These are phyloP conservation scores for Archivesica marissinica DNA, from an alignment of 1,140 invertebrate species.

Conservation along the genomic window DNA sequence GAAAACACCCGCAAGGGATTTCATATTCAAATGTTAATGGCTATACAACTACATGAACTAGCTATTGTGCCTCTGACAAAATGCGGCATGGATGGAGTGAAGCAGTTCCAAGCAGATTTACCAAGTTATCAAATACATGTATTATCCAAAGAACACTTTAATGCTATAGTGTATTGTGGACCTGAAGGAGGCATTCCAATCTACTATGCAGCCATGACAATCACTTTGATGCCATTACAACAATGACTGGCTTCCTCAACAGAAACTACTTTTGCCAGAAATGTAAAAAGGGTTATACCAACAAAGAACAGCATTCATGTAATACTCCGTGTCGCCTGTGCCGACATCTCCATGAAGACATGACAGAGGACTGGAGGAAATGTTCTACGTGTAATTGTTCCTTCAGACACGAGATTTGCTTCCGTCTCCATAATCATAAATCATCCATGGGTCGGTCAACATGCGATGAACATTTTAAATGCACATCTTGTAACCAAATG, in stretches of 20 bases:
- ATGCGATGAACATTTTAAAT: neutral
- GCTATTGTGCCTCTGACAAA: neutral
- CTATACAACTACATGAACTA: neutral
- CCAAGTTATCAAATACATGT: conserved; percentile 1
- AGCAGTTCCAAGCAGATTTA: neutral
- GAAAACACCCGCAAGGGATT: neutral
- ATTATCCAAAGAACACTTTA: neutral
- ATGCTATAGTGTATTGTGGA: conserved; percentile 3
- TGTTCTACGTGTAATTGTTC: conserved; percentile 11
- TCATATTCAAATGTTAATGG: neutral
- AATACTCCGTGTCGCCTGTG: neutral
- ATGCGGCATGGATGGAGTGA: neutral
- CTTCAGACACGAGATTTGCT: neutral
- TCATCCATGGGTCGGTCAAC: neutral
- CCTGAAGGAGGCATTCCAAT: neutral
- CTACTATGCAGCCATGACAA: conserved; percentile 6
- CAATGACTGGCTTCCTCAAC: neutral
- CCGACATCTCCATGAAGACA: neutral
- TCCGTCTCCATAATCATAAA: neutral
- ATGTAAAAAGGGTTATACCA: conserved; percentile 9
- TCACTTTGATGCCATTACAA: conserved; percentile 30
- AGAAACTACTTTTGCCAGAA: neutral
- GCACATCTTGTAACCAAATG: neutral
- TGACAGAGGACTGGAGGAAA: neutral
- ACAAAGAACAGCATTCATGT: neutral